phyloP scores from a whole-genome alignment of 1,140 invertebrate species.

The Mamestra configurata region DNA sequence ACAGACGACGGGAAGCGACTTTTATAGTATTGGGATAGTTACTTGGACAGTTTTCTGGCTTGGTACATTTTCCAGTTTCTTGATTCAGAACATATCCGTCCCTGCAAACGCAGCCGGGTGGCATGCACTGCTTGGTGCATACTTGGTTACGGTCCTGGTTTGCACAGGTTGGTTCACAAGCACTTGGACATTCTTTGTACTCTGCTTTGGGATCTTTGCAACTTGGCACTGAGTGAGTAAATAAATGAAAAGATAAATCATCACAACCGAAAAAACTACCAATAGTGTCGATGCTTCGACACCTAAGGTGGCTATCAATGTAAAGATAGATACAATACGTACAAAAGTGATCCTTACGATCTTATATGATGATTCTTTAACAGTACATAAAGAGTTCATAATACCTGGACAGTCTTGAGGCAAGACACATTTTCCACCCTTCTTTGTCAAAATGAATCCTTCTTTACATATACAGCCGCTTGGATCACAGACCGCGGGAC shows the following conservation, averaged over 20 bases:
- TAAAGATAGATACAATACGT: too few relatives aligned
- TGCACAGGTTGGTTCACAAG: too few relatives aligned
- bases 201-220: background rate
- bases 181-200: background rate
- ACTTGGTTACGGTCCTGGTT: too few relatives aligned
- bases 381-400: background rate
- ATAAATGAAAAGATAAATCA: background rate
- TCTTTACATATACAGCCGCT: constrained; percentile 44
- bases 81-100: constrained; percentile 48
- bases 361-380: background rate
- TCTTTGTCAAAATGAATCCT: constrained; percentile 35
- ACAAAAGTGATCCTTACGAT: too few relatives aligned
- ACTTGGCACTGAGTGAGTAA: background rate
- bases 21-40: background rate
- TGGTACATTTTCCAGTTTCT: constrained; percentile 45
- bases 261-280: too few relatives aligned
- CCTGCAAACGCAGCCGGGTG: constrained; percentile 54
- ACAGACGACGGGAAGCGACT: too few relatives aligned
- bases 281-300: too few relatives aligned
- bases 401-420: constrained; percentile 54
- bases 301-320: too few relatives aligned
- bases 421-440: constrained; percentile 36
- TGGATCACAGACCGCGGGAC: background rate
- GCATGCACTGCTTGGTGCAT: too few relatives aligned
- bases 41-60: constrained; percentile 54